These are phyloP conservation scores for Clepsis dumicolana DNA, from an alignment of 2,888 invertebrate genomes.

Conservation along the genomic window DNA sequence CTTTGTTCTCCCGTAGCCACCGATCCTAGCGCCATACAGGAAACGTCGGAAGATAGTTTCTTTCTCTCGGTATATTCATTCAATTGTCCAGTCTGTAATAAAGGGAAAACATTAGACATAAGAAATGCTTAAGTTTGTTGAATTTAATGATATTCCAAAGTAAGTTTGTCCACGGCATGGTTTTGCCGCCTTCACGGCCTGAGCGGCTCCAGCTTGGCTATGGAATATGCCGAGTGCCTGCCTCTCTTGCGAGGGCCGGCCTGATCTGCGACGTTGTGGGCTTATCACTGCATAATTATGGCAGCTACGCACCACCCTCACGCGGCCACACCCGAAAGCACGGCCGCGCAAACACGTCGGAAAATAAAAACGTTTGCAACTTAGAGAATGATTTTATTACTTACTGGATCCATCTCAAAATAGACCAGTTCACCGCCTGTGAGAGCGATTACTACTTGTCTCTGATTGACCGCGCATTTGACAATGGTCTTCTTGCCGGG, in stretches of 20 bases:
- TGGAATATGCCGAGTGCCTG: constrained; percentile 90
- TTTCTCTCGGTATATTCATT: constrained; percentile 99
- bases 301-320: constrained; percentile 82
- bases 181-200: constrained; percentile 89
- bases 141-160: not conserved
- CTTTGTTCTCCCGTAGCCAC: constrained; percentile 98
- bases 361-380: not conserved
- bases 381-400: constrained; percentile 59
- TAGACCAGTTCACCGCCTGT: constrained; percentile 99
- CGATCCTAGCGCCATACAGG: constrained; percentile 99
- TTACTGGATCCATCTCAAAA: constrained; percentile 99
- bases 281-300: constrained; percentile 80
- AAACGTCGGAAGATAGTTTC: constrained; percentile 98
- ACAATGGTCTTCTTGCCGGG: constrained; percentile 99
- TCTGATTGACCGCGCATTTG: constrained; percentile 98
- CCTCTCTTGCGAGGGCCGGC: constrained; percentile 83
- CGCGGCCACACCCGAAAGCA: constrained; percentile 65
- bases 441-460: constrained; percentile 99
- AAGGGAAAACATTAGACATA: constrained; percentile 26
- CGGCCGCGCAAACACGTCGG: constrained; percentile 72
- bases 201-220: constrained; percentile 89
- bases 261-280: constrained; percentile 89
- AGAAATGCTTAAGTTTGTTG: not conserved
- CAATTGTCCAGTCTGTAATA: constrained; percentile 95
- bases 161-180: constrained; percentile 87